A percentile compares a stretch with the other conserved stretches of the same genome.
Conservation (phyloP, 2,113 vertebrate species). For the Lampris incognitus region DNA sequence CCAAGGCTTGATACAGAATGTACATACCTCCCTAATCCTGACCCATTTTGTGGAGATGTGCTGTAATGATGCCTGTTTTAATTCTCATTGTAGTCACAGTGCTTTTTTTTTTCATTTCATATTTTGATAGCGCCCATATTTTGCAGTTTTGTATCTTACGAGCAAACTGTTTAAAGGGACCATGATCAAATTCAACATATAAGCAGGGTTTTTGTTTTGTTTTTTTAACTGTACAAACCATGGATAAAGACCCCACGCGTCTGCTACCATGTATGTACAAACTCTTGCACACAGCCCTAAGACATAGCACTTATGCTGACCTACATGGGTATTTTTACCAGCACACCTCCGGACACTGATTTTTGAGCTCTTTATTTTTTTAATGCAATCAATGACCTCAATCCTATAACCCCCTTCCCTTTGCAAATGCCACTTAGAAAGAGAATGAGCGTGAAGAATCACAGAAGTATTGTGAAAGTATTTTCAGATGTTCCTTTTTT, state of each 20-base stretch:
- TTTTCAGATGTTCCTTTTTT: constrained; percentile 73
- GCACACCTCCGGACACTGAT: constrained; percentile 57
- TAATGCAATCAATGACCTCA: constrained; percentile 76
- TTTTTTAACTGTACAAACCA: constrained; percentile 45
- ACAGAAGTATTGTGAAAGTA: constrained; percentile 56
- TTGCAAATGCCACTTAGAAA: constrained; percentile 78
- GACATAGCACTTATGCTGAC: constrained; percentile 58
- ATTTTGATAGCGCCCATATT: constrained; percentile 52
- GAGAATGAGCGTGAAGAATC: constrained; percentile 38
- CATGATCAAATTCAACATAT: constrained; percentile 72
- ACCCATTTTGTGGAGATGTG: constrained; percentile 47
- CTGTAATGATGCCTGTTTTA: constrained; percentile 48
- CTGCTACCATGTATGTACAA: constrained; percentile 39
- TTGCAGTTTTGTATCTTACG: constrained; percentile 70
- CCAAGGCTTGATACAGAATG: constrained; percentile 70
- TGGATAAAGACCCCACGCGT: constrained; percentile 27
- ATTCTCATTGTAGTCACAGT: constrained; percentile 32
- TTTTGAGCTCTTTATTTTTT: constrained; percentile 57
- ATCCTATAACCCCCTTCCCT: constrained; percentile 72
- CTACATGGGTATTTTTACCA: constrained; percentile 52
- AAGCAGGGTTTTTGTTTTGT: constrained; percentile 41
- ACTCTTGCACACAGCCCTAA: constrained; percentile 58
- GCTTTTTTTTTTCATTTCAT: constrained; percentile 11
- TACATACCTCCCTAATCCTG: constrained; percentile 64
- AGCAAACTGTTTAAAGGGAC: constrained; percentile 82